These are phyloP conservation scores for Rafetus swinhoei DNA, from an alignment of 2,113 vertebrate species.

Conservation along the genomic window DNA sequence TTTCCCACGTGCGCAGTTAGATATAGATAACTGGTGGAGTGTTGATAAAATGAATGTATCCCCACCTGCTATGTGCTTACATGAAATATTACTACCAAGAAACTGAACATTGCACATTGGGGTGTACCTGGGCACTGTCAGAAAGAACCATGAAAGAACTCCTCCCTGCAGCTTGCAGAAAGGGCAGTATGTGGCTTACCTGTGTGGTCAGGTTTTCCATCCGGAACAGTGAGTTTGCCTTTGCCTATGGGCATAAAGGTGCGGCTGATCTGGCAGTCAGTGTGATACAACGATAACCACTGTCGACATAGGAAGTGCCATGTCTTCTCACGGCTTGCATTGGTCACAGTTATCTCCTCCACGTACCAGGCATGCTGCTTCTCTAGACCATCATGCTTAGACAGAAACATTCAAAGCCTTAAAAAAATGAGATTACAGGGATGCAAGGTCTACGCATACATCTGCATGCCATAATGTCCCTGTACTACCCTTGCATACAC, in stretches of 20 bases:
- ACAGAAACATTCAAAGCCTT: background rate
- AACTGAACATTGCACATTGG: background rate
- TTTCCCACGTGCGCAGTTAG: background rate
- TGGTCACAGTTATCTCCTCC: conserved; percentile 45
- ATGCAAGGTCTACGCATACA: background rate
- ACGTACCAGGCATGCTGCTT: conserved; percentile 48
- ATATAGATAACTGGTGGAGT: background rate
- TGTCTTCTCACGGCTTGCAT: conserved; percentile 14
- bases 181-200: background rate
- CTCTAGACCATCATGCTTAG: conserved; percentile 45
- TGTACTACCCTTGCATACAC: background rate
- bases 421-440: background rate
- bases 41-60: background rate
- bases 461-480: background rate
- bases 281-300: conserved; percentile 51
- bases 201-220: background rate
- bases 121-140: background rate
- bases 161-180: background rate
- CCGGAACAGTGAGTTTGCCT: background rate
- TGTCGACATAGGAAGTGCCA: conserved; percentile 39
- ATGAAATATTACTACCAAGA: background rate
- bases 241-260: conserved; percentile 4
- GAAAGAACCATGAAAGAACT: background rate
- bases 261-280: conserved; percentile 49
- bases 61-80: background rate